Base-by-base conservation (phyloP, 2,797 vertebrate genomes). In the Pseudochirops corinnae region DNA sequence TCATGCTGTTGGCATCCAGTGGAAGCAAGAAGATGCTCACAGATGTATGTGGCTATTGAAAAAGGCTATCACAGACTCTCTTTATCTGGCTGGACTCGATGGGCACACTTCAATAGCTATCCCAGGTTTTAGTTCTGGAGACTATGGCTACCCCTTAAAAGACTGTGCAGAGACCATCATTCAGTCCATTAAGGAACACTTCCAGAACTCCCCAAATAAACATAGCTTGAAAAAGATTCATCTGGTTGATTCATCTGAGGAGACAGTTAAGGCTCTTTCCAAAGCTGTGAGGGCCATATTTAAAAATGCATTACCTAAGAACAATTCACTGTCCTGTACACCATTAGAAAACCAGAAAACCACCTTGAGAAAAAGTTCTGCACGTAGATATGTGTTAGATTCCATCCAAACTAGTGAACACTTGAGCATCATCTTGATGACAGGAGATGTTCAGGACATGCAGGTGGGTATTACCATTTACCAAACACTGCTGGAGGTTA, bases 1-100 rank as follows among this genome's bases (percentile, higher is more conserved):
- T 6, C 99, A 99, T 0, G 99, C 99, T 0, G 99, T 99, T 0
- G 99, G 99, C 50, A 99, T 99, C 9, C 97, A 96, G 6, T 99
- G 98, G 99, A 94, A 4, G 0, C 5, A 28, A 1, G 31, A 11
- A 0, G 97, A 99, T 39, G 16, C 0, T 92, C n/a, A 0, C 0
- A 97, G 31, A 0, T 93, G 99, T 0, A 50, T 98, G 52, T 1
- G 0, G 0, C 82, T 95, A 16, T 98, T 99, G 33, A 98, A 92
- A 94, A 95, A 21, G 0, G 98, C 97, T 0, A 99, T 99, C 16
- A 98, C 28, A 91, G 96, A 95, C 0, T 99, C 99, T 82, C 98
- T 99, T 5, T 90, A 0, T 0, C 96, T 99, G 90, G 99, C 99
- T 0, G 98, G 98, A 28, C 3, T 0, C 0, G 18, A 57, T 0